These are phyloP conservation scores for Ormyrus nitidulus DNA, from an alignment of 2,888 invertebrate species.

Conservation along the genomic window DNA sequence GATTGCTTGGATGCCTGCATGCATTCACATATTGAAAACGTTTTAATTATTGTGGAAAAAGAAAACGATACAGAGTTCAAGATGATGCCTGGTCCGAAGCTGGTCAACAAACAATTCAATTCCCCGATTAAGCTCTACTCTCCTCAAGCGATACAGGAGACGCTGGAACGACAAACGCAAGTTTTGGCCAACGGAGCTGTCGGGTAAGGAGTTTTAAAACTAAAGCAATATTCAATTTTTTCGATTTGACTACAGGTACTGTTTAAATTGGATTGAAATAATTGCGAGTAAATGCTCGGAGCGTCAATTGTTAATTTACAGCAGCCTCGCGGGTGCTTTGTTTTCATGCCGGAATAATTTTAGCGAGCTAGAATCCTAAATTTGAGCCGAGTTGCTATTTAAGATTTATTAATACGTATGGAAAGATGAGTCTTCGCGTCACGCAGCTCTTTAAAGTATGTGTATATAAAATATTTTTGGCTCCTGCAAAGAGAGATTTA, in stretches of 20 bases:
- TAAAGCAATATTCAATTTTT: no score
- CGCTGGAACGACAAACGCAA: slow-evolving; percentile 86
- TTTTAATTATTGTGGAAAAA: slow-evolving; percentile 1
- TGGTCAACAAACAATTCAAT: slow-evolving; percentile 94
- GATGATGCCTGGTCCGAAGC: slow-evolving; percentile 82
- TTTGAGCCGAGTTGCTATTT: slow-evolving; percentile 18
- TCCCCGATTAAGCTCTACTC: slow-evolving; percentile 92
- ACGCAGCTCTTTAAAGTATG: neutral
- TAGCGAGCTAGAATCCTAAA: slow-evolving; percentile 19
- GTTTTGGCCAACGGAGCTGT: slow-evolving; percentile 87
- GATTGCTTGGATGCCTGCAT: no score
- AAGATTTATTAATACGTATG: slow-evolving; percentile 6
- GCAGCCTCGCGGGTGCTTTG: neutral
- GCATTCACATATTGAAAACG: neutral
- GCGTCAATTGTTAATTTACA: neutral
- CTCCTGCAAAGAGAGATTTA: no score
- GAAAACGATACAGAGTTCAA: slow-evolving; percentile 75
- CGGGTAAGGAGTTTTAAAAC: slow-evolving; percentile 80
- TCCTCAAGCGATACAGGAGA: slow-evolving; percentile 86
- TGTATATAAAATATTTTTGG: neutral
- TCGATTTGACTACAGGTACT: no score
- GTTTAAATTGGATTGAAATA: no score
- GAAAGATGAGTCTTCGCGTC: neutral
- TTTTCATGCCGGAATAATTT: slow-evolving; percentile 17
- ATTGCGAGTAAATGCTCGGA: no score